Evolutionary conservation across 2,888 invertebrate genomes (phyloP), one percentile per base, ranked within the genome.

Genomic region (Andrena haemorrhoa): DNA sequence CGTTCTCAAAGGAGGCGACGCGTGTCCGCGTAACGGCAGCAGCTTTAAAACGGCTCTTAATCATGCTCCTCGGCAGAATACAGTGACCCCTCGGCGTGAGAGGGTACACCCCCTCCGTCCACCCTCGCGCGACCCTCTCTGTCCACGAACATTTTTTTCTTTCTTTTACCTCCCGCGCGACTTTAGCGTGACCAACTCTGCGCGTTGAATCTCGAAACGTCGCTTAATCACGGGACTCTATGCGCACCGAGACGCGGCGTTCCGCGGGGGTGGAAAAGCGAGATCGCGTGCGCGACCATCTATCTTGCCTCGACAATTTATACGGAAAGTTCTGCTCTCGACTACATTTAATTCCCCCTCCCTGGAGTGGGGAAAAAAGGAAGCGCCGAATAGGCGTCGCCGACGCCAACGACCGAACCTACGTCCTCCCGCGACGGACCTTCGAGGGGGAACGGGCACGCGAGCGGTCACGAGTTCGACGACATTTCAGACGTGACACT

Each of bases 1-100:
- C 79, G 58, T 65, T 71, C 79, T 86, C 79, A 84, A 86, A 86
- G 73, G 77, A 79, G 75, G 64, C 69, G 72, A 61, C 60, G 53
- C 70, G 63, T 84, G 75, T 75, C 64, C 76, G 74, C 75, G 72
- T 79, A 79, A 69, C 61, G 53, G 74, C 60, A 70, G 65, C 73
- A 75, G 75, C 79, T 86, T 86, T 79, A 76, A 86, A 86, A 86
- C 69, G 73, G 69, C 86, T 81, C 75, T 86, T 86, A 86, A 86
- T 86, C 86, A 86, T 76, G 84, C 81, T 63, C 63, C 86, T 58
- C 77, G 79, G 60, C 12, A 56, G 61, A 76, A 71, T 73, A 79
- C 72, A 86, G 72, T 63, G 85, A 85, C 69, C 83, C 41, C 77
- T 53, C 74, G 75, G 53, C 82, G 70, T 72, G 75, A 64, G 68